Conservation (phyloP, 2,113 vertebrate species). For the Anguilla japonica region DNA sequence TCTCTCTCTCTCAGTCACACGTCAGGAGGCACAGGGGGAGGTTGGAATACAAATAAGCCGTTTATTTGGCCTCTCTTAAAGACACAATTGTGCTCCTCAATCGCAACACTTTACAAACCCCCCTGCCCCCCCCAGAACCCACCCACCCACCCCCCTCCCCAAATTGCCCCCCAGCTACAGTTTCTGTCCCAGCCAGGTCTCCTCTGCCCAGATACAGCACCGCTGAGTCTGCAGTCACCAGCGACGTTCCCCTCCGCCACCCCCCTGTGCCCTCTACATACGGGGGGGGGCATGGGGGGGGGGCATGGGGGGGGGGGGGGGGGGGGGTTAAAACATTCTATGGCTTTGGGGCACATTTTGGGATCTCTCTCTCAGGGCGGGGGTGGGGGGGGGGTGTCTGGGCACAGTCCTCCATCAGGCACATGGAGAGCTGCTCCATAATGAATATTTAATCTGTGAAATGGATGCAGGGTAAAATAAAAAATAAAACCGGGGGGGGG, state of each 20-base stretch:
- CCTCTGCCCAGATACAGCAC: conserved; percentile 30
- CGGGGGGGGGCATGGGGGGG: background rate
- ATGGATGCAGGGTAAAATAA: conserved; percentile 24
- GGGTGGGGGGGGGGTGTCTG: background rate
- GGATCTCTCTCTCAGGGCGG: background rate
- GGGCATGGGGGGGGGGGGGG: background rate
- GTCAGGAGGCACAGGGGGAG: conserved; percentile 60
- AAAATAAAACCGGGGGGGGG: background rate
- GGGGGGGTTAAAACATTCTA: too few species aligned
- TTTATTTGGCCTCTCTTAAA: conserved; percentile 64
- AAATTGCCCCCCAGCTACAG: background rate
- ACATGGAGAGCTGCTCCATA: conserved; percentile 12
- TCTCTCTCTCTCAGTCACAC: conserved; percentile 67
- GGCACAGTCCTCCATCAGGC: too few species aligned
- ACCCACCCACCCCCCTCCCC: too few species aligned
- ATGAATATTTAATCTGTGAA: conserved; percentile 38
- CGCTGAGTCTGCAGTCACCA: background rate
- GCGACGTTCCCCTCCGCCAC: background rate
- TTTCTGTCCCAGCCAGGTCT: conserved; percentile 11
- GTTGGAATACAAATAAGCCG: conserved; percentile 72
- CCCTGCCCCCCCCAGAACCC: too few species aligned
- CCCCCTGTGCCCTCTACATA: too few species aligned
- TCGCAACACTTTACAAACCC: conserved; percentile 33
- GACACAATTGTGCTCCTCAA: conserved; percentile 63
- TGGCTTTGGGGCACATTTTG: too few species aligned